Evolutionary conservation across 2,113 vertebrate species (phyloP).

Genomic region (Prietella phreatophila): DNA sequence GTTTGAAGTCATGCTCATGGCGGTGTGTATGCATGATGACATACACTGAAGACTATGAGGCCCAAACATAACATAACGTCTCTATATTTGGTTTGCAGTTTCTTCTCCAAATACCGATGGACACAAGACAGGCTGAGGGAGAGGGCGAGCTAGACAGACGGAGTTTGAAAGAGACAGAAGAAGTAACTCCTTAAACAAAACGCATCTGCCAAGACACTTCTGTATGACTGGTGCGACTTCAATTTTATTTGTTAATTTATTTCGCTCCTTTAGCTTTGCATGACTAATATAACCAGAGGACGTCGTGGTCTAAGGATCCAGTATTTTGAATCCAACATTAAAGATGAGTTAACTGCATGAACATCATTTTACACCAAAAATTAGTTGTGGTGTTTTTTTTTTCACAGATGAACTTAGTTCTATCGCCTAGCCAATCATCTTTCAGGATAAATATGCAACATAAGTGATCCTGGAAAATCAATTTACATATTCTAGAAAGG

Average conservation of each 20-base stretch:
- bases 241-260: not conserved
- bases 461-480: not conserved
- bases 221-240: not conserved
- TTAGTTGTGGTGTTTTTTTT: not conserved
- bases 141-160: not conserved
- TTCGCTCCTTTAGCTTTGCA: not conserved
- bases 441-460: not conserved
- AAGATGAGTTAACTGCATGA: no score
- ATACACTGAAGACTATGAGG: constrained; percentile 2
- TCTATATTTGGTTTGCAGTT: constrained; percentile 48
- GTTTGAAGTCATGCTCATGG: not conserved
- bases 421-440: not conserved
- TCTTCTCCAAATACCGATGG: constrained; percentile 16
- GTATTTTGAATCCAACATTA: not conserved
- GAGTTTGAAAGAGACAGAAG: not conserved
- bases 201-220: not conserved
- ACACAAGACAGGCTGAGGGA: not conserved
- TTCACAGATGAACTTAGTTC: not conserved
- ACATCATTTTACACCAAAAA: no score
- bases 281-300: not conserved
- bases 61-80: constrained; percentile 27
- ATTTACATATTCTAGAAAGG: not conserved
- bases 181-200: not conserved
- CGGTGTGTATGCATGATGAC: constrained; percentile 2
- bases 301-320: not conserved